Base-by-base conservation (phyloP, 2,888 invertebrate genomes). In the Leucoptera coffeella region DNA sequence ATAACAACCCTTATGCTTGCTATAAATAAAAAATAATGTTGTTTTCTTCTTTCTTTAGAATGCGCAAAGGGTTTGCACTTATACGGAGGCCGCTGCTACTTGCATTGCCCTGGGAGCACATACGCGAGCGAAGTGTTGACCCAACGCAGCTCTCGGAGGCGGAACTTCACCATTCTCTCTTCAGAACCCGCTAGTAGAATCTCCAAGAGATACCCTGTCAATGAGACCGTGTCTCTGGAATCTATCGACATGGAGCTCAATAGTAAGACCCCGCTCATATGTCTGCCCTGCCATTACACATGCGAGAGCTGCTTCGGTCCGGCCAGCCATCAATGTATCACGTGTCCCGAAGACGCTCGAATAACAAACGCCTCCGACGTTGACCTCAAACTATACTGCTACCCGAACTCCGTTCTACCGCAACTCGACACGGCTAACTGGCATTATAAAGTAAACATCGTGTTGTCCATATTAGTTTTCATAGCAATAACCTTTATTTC, bases 281-380 rank as follows among this genome's bases (percentile, higher is more conserved):
- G 86, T 43, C 53, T 76, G 2, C 56, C 65, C 15, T 87, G 87
- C 46, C 85, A 87, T 55, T 85, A 86, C 48, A 75, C 80, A n/a
- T 87, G 87, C 47, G 71, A 73, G 30, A 67, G 71, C 7, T 87
- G 87, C 43, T 52, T 58, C 5, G 85, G 85, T 7, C 78, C 84
- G 5, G 73, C 75, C 37, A 78, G 81, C 50, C 76, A 75, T 41
- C 78, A 85, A 41, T 87, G 86, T 49, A 52, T 65, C 22, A 57
- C 74, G 4, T 87, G 86, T 50, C 75, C 75, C 42, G 71, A 72
- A 4, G 86, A 86, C 45, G 78, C 83, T 4, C 52, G 58, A 34
- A 51, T 80, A 25, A 59, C 58, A 35, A 64, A 61, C 34, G 32
- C 42, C 31, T 60, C 67, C 5, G 58, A 58, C 29, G 37, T 41